Base-by-base conservation (phyloP, 2,797 vertebrate species). In the Acipenser transmontanus region DNA sequence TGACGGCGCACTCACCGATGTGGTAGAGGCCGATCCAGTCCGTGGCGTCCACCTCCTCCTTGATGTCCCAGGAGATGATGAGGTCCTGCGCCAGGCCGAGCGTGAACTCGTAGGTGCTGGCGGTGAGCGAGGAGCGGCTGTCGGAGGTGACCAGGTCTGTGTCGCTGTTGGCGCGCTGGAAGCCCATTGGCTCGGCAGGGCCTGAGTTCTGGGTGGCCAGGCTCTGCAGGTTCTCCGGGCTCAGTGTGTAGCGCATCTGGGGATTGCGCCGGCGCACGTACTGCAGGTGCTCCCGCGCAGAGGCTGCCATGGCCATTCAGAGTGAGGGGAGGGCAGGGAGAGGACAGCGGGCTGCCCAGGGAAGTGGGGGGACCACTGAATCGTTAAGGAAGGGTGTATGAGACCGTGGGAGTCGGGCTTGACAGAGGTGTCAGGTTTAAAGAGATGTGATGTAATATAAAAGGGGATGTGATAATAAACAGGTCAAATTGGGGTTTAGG, bases 1-100 rank as follows among this genome's bases (percentile, higher is more conserved):
- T 34, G 34, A 65, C 6, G 50, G 7, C 7, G 17, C 34, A 75
- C 90, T 92, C 77, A 99, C 97, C 97, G 69, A 99, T 98, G 69
- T 98, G 95, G 84, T 99, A 99, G 34, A 99, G 91, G 49, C 97
- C 97, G 50, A 99, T 99, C 97, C 97, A 99, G 77, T 99, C 97
- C 0, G 95, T 98, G 0, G 97, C 95, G 50, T 98, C 97, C 75
- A 99, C 97, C 75, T 98, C 97, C 84, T 99, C 97, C 76, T 98
- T 99, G 80, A 99, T 99, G 81, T 99, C 96, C 97, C 97, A 99
- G 74, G 94, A 94, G 80, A 99, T 98, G 47, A 98, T 93, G 60
- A 98, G 92, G 76, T 95, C 94, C 86, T 97, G 94, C 51, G 94
- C 92, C 0, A 94, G 92, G 61, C 92, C 93, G 74, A 98, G 75